Evolutionary conservation across 2,797 vertebrate species (phyloP), one percentile per base, ranked within the genome.

Genomic region (Philypnodon macrostomus): DNA sequence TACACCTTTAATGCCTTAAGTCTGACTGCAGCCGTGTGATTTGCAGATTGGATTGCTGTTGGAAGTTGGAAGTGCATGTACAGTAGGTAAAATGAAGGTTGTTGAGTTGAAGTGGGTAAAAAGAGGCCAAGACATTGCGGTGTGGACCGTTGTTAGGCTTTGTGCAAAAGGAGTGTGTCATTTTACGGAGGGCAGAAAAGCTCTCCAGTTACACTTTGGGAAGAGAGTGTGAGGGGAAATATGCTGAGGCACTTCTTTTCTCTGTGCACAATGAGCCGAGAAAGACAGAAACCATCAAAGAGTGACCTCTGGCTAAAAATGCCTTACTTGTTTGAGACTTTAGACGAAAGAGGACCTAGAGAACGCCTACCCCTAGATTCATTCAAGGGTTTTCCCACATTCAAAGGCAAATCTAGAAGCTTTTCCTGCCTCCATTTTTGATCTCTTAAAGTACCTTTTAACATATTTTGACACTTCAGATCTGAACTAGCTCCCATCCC

Each of bases 261-360:
- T 75, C 72, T 78, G 56, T 75, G 75, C 76, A 84, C 71, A 85
- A 84, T 88, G 84, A 89, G 85, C 87, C 86, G 81, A 67, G 62
- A 49, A 60, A 68, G 58, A 60, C 24, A 42, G 47, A 75, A 60
- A 69, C 60, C 61, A 63, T 40, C 46, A 53, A 45, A 49, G 12
- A 49, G 42, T 58, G 62, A 72, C 66, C 68, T 35, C 5, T 26
- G 8, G 56, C 36, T 58, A 18, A 5, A 10, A 58, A 53, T 7
- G 48, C 61, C 53, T 42, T 47, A 49, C 47, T 49, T 29, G 27
- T 48, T 21, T 44, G n/a, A 14, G 2, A 37, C 33, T 45, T 44
- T 47, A 2, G 1, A 47, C 38, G 42, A 29, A 4, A 18, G 18
- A 36, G 18, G 7, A 10, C 5, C 17, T 7, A 10, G 16, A 36